Percentiles rank a stretch among this genome's conserved stretches.
These are phyloP conservation scores for Bucorvus abyssinicus DNA, from an alignment of 2,797 vertebrate genomes.

Conservation along the genomic window DNA sequence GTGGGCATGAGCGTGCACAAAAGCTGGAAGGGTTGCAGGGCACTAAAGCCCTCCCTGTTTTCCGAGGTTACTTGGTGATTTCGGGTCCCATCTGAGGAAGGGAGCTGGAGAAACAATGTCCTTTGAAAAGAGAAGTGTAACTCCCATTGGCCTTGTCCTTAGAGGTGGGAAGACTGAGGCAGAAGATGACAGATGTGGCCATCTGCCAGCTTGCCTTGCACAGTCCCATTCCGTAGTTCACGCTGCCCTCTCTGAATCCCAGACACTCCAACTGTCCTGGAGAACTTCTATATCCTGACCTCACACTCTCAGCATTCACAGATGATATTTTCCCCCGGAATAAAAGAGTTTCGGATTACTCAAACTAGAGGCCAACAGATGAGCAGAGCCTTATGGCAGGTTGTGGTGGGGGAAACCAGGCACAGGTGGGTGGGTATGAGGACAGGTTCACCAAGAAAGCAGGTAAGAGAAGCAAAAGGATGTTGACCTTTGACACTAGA, in stretches of 20 bases:
- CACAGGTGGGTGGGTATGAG: neutral
- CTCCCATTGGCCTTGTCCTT: neutral
- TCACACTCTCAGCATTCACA: neutral
- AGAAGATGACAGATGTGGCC: neutral
- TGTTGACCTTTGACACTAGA: neutral
- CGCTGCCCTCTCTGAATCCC: neutral
- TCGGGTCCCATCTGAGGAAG: neutral
- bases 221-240: neutral
- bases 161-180: neutral
- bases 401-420: neutral
- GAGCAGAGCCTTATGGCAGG: neutral
- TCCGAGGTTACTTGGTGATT: neutral
- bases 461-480: neutral
- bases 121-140: neutral
- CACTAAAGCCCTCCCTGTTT: neutral
- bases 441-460: neutral
- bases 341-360: neutral
- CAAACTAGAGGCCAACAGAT: neutral
- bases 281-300: neutral
- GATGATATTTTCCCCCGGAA: neutral
- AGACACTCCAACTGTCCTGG: neutral
- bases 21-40: too few species aligned
- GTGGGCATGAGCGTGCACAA: neutral
- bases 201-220: neutral
- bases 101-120: neutral